These are phyloP conservation scores for Hypsibius dujardini DNA, from an alignment of 1,140 invertebrate species.

Conservation along the genomic window DNA sequence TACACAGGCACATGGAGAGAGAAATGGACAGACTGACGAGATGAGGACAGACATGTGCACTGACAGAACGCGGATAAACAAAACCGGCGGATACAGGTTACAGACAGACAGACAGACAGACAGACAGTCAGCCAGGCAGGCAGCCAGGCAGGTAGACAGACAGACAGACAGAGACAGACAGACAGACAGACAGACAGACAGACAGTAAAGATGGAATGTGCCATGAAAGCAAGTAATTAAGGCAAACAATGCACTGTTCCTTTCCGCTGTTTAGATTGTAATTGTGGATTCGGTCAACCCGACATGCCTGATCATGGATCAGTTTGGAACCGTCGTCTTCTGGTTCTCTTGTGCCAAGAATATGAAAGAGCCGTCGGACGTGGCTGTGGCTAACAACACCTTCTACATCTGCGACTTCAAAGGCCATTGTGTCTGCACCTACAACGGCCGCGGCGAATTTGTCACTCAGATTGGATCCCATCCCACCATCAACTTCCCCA, in stretches of 20 bases:
- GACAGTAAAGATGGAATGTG: too few species aligned
- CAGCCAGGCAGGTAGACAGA: too few species aligned
- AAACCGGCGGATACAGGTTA: too few species aligned
- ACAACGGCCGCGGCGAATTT: slow-evolving; percentile 73
- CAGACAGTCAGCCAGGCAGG: too few species aligned
- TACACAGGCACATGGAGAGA: too few species aligned
- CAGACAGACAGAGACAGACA: too few species aligned
- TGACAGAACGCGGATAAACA: too few species aligned
- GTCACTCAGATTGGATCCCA: slow-evolving; percentile 79
- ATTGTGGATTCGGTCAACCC: slow-evolving; percentile 92
- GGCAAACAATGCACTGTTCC: neutral
- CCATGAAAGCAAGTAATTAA: too few species aligned
- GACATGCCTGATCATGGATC: slow-evolving; percentile 80
- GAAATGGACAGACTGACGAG: too few species aligned
- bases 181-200: too few species aligned
- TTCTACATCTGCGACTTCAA: slow-evolving; percentile 96
- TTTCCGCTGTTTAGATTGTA: slow-evolving; percentile 49
- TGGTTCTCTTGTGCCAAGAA: slow-evolving; percentile 95
- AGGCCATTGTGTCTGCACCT: slow-evolving; percentile 87
- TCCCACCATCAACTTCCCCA: slow-evolving; percentile 85
- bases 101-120: too few species aligned
- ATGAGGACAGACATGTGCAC: too few species aligned
- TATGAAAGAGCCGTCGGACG: slow-evolving; percentile 89
- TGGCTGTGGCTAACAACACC: slow-evolving; percentile 70
- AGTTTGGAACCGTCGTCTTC: slow-evolving; percentile 65